Percentiles rank a stretch among this genome's conserved stretches.
phyloP scores from a whole-genome alignment of 2,797 vertebrate genomes.

The Danio kyathit region DNA sequence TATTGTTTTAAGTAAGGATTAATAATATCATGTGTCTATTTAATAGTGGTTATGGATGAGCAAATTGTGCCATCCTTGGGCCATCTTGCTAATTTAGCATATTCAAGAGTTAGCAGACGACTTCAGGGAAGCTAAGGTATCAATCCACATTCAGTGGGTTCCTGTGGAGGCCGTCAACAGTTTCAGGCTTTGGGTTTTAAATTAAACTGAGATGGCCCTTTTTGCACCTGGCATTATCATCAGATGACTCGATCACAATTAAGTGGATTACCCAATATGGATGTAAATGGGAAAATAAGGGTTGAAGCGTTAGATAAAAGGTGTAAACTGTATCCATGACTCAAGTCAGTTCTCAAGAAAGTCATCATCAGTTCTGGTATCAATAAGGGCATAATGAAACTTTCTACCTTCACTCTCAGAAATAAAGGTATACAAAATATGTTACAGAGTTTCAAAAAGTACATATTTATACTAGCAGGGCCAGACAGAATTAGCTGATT shows the following conservation, averaged over 20 bases:
- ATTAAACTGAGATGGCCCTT: background rate
- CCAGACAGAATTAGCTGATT: too few species aligned
- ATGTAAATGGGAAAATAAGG: background rate
- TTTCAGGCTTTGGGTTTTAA: background rate
- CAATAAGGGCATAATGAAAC: too few species aligned
- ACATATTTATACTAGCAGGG: too few species aligned
- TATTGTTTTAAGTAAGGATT: too few species aligned
- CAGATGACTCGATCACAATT: background rate
- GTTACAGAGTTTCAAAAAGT: too few species aligned
- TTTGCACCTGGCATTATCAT: background rate
- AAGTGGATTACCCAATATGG: background rate
- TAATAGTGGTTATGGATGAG: too few species aligned
- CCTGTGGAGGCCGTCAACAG: background rate
- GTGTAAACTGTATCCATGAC: background rate
- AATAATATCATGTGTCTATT: too few species aligned
- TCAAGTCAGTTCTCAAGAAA: background rate
- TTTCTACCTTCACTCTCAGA: too few species aligned
- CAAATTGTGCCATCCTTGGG: too few species aligned
- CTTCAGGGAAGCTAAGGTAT: background rate
- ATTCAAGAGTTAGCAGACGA: background rate
- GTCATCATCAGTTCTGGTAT: background rate
- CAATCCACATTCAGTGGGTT: background rate
- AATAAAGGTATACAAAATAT: too few species aligned
- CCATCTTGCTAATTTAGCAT: background rate
- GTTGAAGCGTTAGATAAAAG: background rate